Base-by-base conservation (phyloP, 2,888 invertebrate species). In the Tetheella fluctuosa region DNA sequence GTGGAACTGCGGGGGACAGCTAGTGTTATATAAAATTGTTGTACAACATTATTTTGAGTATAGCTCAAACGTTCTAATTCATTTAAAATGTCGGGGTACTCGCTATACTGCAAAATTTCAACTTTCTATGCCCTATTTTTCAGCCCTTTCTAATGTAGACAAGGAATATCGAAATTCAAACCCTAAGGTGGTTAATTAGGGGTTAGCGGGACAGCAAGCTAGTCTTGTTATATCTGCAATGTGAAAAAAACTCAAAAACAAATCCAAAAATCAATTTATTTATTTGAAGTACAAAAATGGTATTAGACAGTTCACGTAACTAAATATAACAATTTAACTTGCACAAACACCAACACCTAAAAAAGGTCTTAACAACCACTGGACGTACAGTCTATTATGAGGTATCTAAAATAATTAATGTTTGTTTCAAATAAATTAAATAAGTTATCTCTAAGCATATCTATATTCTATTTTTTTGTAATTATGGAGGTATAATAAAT, bases 241-340 rank as follows among this genome's bases (percentile, higher is more conserved):
- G 28, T 7, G 62, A 12, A 56, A 57, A 69, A 66, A 67, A 56
- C 73, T 17, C 17, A 60, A 34, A 57, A 30, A 42, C 37, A 20
- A 39, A 37, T 52, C 10, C 71, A 74, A 62, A 83, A 83, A 77
- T 70, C 65, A 67, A 70, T 61, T 64, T 76, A 74, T 86, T 85
- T 86, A 80, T 83, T 84, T 79, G 68, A 73, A 60, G 81, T 90
- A 89, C 80, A 88, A 89, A 88, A 85, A 72, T 65, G 74, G 73
- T 72, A 67, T 70, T 68, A 67, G 69, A 79, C 71, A 53, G 61
- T 60, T 71, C 74, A 81, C 73, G 60, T 69, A 65, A 65, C 68
- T 68, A 63, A 71, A 71, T 67, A 80, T 73, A 75, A 69, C 59
- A 70, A 73, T 69, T 76, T 72, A 55, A 74, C 70, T 60, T 70